These are phyloP conservation scores for Parthenolecanium corni DNA, from an alignment of 2,888 invertebrate species.

Conservation along the genomic window DNA sequence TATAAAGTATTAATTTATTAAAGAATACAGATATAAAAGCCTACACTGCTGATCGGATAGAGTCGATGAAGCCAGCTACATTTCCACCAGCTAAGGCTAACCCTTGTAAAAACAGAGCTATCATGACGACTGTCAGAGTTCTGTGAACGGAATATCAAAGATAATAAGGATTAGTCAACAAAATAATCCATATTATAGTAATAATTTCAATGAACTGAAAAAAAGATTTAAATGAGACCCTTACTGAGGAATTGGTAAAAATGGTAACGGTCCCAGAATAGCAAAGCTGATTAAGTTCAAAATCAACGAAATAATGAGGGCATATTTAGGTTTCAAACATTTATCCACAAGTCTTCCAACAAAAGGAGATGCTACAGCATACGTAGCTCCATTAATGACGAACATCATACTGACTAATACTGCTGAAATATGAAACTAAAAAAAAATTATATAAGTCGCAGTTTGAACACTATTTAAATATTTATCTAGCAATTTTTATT, in stretches of 20 bases:
- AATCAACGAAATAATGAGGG: slow-evolving; percentile 37
- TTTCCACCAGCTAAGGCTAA: slow-evolving; percentile 42
- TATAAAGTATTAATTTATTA: too few species aligned
- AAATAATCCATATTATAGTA: too few species aligned
- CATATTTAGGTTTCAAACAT: slow-evolving; percentile 38
- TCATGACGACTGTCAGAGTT: slow-evolving; percentile 34
- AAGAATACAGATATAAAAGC: slow-evolving; percentile 27
- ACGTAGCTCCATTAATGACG: slow-evolving; percentile 41
- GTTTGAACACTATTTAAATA: slow-evolving; percentile 15
- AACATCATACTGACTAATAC: slow-evolving; percentile 40
- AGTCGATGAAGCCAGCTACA: slow-evolving; percentile 44
- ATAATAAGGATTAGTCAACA: background rate
- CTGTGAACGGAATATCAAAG: slow-evolving; percentile 35
- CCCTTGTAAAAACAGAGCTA: slow-evolving; percentile 42
- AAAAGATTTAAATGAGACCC: too few species aligned
- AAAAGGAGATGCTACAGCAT: slow-evolving; percentile 41
- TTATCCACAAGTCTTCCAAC: slow-evolving; percentile 41
- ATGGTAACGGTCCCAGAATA: slow-evolving; percentile 40
- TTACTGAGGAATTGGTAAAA: slow-evolving; percentile 21
- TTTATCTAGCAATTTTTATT: too few species aligned
- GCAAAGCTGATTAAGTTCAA: slow-evolving; percentile 38
- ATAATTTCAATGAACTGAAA: background rate
- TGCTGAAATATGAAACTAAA: slow-evolving; percentile 39
- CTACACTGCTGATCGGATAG: slow-evolving; percentile 42
- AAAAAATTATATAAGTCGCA: too few species aligned